Base-by-base conservation (phyloP, 2,888 invertebrate genomes). In the Synanthedon vespiformis region DNA sequence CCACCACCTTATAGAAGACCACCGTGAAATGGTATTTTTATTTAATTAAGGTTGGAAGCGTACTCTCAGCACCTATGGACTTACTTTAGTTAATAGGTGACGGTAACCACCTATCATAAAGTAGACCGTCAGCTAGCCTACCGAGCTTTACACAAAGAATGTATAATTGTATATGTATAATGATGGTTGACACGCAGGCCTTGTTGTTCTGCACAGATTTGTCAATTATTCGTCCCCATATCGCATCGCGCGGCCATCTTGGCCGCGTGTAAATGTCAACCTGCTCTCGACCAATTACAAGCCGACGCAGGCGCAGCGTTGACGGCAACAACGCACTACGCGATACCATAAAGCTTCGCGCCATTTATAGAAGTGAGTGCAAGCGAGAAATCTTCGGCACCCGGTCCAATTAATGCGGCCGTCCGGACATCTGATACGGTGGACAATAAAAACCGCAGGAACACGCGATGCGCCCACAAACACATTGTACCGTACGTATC, bases 271-370 rank as follows among this genome's bases (percentile, higher is more conserved):
- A 82, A 81, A 81, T 81, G 86, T 86, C 86, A 84, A 72, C 76
- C 72, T 72, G 71, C 77, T 71, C 77, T 70, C 79, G 77, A 83
- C 86, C 86, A 87, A 86, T 87, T 86, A 86, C 85, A 83, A 74
- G 72, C 58, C 70, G 67, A 78, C 80, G 80, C 81, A 71, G 69
- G 81, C 82, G 80, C 81, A 70, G 57, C 56, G 69, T 68, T 77
- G 80, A 80, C 81, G 78, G 74, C 73, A 73, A 81, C 83, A 80
- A 74, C 80, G 79, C 79, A 72, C 73, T 70, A 62, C 65, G 60
- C 72, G 80, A 81, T 82, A 83, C 85, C 83, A 85, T 85, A 84
- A 84, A 81, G 71, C 76, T 72, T 80, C 77, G 62, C 72, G 77
- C 85, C 86, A 81, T 87, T 83, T 86, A 86, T 83, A 81, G 85